Percentiles rank a stretch among this genome's conserved stretches.
These are phyloP conservation scores for Aromia moschata DNA, from an alignment of 2,888 invertebrate species.

Conservation along the genomic window DNA sequence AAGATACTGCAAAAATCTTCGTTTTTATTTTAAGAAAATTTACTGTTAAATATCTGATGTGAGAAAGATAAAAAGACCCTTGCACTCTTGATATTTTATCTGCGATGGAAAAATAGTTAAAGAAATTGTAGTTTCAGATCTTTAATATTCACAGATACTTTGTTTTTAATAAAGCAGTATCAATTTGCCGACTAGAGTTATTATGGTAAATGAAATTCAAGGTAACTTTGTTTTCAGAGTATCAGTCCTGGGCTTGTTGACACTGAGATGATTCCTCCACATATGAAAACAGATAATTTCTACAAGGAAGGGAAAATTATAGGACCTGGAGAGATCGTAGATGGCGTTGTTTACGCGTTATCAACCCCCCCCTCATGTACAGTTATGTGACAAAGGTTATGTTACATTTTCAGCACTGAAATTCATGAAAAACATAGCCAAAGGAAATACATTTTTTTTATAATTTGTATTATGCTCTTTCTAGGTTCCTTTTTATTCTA, in stretches of 20 bases:
- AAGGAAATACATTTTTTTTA: neutral
- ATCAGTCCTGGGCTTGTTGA: conserved; percentile 27
- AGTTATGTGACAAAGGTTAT: neutral
- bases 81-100: no score
- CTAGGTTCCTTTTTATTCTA: neutral
- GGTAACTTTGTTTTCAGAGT: conserved; percentile 26
- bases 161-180: no score
- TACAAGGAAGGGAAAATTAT: neutral
- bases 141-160: no score
- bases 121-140: no score
- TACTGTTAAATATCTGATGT: no score
- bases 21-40: no score
- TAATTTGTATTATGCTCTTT: neutral
- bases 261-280: conserved; percentile 15
- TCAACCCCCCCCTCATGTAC: conserved; percentile 13
- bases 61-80: no score
- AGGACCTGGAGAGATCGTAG: conserved; percentile 22
- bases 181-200: no score
- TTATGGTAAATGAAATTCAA: no score
- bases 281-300: neutral
- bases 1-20: no score
- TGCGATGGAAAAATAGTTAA: no score
- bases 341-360: conserved; percentile 16
- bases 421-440: neutral
- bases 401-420: neutral